Percentiles rank a stretch among this genome's conserved stretches.
Conservation (phyloP, 1,140 invertebrate genomes). For the Acromyrmex heyeri region DNA sequence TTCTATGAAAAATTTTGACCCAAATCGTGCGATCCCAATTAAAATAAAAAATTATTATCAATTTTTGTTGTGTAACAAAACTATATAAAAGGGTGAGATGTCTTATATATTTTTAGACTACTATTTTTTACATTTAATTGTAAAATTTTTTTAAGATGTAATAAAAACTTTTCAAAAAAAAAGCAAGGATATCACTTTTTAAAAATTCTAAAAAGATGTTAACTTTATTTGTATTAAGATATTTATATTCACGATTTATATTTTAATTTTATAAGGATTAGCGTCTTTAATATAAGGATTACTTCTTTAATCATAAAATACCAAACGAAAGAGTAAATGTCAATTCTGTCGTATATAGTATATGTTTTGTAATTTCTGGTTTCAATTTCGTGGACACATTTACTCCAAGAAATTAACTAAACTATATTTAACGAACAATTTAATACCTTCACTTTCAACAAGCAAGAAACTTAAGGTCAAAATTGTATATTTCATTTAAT, state of each 20-base stretch:
- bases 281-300: too few species aligned
- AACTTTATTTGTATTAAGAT: too few species aligned
- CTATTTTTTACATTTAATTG: too few species aligned
- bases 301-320: neutral
- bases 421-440: neutral
- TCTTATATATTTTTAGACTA: too few species aligned
- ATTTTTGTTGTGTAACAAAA: neutral
- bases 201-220: too few species aligned
- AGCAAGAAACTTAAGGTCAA: neutral
- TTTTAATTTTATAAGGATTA: neutral
- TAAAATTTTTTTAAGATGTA: too few species aligned
- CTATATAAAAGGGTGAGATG: too few species aligned
- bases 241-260: too few species aligned
- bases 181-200: too few species aligned
- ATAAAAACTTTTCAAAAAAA: too few species aligned
- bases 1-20: neutral
- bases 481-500: neutral
- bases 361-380: neutral
- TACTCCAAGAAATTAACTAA: slow-evolving; percentile 16
- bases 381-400: neutral
- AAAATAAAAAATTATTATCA: neutral
- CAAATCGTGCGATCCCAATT: neutral
- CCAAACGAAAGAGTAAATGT: neutral
- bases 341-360: neutral
- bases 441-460: slow-evolving; percentile 6